phyloP scores from a whole-genome alignment of 1,140 invertebrate genomes.

The Caenorhabditis tropicalis region DNA sequence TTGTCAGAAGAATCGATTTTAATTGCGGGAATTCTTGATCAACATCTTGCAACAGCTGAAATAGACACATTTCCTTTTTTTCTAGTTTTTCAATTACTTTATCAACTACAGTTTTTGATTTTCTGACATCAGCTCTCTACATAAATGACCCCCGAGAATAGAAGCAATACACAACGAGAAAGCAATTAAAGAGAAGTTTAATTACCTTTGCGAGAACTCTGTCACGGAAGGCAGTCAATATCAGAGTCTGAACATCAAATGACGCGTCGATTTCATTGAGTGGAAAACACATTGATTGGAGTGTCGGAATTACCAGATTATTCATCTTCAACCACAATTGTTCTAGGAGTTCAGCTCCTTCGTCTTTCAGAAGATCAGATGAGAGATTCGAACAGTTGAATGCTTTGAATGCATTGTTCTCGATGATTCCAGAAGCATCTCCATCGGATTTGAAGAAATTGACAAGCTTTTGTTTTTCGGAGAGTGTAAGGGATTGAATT shows the following conservation, averaged over 20 bases:
- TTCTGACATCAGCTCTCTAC: neutral
- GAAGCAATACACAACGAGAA: neutral
- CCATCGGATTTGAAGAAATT: conserved; percentile 26
- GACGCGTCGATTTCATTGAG: conserved; percentile 20
- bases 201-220: conserved; percentile 42
- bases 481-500: neutral
- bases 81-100: neutral
- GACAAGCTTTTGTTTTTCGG: conserved; percentile 6
- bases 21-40: conserved; percentile 10
- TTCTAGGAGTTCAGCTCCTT: neutral
- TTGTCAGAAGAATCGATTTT: conserved; percentile 20
- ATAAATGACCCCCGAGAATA: neutral
- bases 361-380: conserved; percentile 14
- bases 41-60: conserved; percentile 37
- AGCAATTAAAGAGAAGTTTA: neutral
- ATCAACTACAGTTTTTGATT: neutral
- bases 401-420: conserved; percentile 28
- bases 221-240: conserved; percentile 36
- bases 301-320: conserved; percentile 13
- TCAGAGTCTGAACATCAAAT: conserved; percentile 32
- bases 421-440: conserved; percentile 1
- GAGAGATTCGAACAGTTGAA: conserved; percentile 10
- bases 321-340: conserved; percentile 20
- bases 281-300: conserved; percentile 27
- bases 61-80: neutral